A percentile compares a stretch with the other conserved stretches of the same genome.
phyloP scores from a whole-genome alignment of 2,113 vertebrate species.

The Neoarius graeffei region DNA sequence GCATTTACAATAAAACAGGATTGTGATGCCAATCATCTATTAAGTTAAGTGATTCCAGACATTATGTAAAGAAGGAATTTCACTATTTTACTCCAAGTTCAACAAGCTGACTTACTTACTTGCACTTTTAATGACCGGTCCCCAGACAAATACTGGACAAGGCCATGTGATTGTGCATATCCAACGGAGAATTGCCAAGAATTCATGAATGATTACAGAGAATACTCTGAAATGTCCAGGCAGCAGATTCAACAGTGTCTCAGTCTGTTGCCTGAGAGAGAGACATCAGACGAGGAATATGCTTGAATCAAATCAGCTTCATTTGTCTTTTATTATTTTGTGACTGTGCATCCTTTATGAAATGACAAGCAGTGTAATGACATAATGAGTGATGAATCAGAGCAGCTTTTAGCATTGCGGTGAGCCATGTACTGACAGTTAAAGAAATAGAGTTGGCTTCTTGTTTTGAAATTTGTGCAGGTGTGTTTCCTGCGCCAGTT shows the following conservation, averaged over 20 bases:
- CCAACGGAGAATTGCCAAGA: neutral
- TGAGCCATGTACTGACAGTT: neutral
- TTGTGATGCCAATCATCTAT: neutral
- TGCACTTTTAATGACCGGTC: neutral
- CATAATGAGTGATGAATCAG: conserved; percentile 22
- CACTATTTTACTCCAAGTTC: neutral
- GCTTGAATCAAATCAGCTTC: conserved; percentile 7
- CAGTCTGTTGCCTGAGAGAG: neutral
- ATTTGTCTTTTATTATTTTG: neutral
- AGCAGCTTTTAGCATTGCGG: neutral
- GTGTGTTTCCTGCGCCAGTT: neutral
- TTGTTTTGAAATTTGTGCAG: neutral
- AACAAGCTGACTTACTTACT: neutral
- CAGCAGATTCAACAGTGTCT: neutral
- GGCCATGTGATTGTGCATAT: neutral
- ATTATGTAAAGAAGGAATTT: neutral
- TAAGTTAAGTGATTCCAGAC: neutral
- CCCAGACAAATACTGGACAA: neutral
- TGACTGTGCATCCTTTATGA: conserved; percentile 11
- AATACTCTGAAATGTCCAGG: neutral
- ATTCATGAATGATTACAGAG: neutral
- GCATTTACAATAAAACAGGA: neutral
- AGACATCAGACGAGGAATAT: neutral
- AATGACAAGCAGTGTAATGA: conserved; percentile 11
- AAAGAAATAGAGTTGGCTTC: neutral